Conservation (phyloP, 2,797 vertebrate species). For the Aeoliscus strigatus region DNA sequence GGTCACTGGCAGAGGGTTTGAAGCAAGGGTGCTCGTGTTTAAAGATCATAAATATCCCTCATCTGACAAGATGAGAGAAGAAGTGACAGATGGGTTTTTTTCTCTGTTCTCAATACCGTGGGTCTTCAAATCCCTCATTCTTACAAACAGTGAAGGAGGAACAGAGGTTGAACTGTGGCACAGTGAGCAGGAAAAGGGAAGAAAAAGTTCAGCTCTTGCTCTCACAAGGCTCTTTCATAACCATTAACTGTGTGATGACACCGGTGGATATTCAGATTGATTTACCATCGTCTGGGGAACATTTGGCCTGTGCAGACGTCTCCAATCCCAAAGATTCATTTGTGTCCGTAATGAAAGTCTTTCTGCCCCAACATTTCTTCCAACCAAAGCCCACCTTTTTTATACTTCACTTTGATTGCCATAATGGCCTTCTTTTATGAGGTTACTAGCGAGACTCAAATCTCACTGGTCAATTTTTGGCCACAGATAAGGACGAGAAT, state of each 20-base stretch:
- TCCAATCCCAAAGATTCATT: conserved; percentile 68
- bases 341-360: conserved; percentile 67
- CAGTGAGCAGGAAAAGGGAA: conserved; percentile 9
- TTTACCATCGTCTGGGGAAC: conserved; percentile 65
- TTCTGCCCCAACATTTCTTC: conserved; percentile 59
- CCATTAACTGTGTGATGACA: conserved; percentile 73
- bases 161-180: conserved; percentile 30
- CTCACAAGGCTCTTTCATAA: conserved; percentile 68
- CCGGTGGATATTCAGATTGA: conserved; percentile 74
- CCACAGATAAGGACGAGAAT: conserved; percentile 45
- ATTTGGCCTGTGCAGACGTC: conserved; percentile 45
- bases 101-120: conserved; percentile 27
- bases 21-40: conserved; percentile 43
- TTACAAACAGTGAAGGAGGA: conserved; percentile 26
- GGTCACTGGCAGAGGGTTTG: conserved; percentile 46
- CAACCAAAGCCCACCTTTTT: conserved; percentile 63
- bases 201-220: conserved; percentile 37
- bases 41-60: conserved; percentile 56
- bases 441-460: conserved; percentile 34
- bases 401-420: conserved; percentile 65
- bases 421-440: conserved; percentile 74
- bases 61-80: conserved; percentile 44
- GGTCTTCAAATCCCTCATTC: conserved; percentile 33
- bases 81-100: conserved; percentile 49
- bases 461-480: conserved; percentile 40